Conservation (phyloP, 1,140 invertebrate genomes). For the Cyclina sinensis region DNA sequence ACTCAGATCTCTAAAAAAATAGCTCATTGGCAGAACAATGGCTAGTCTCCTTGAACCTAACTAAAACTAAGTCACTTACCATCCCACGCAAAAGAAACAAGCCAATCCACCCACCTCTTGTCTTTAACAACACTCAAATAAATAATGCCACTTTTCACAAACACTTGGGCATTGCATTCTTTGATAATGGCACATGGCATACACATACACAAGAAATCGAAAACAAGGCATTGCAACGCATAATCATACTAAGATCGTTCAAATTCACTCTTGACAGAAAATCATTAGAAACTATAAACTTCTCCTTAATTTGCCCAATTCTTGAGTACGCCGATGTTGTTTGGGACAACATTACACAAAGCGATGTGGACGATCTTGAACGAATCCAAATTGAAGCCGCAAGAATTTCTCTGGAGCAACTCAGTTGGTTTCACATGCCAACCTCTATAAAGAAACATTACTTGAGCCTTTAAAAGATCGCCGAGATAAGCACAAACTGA, state of each 20-base stretch:
- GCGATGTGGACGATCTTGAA: constrained; percentile 12
- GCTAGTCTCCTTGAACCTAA: constrained; percentile 43
- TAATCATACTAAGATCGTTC: too few relatives aligned
- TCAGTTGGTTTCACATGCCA: not conserved
- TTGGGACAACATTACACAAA: too few relatives aligned
- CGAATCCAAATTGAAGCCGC: constrained; percentile 1
- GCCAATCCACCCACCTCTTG: not conserved
- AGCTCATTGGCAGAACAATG: constrained; percentile 1
- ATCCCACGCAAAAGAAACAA: constrained; percentile 2
- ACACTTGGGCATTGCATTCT: too few relatives aligned
- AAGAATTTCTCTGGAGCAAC: too few relatives aligned
- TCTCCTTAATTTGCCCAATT: constrained; percentile 10
- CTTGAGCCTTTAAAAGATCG: not conserved
- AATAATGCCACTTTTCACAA: too few relatives aligned
- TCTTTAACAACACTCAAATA: too few relatives aligned
- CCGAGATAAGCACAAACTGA: not conserved
- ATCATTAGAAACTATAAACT: constrained; percentile 29
- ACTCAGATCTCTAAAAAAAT: constrained; percentile 15
- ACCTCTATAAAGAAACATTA: not conserved
- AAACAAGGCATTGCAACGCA: constrained; percentile 15
- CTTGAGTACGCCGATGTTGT: too few relatives aligned
- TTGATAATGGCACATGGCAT: too few relatives aligned
- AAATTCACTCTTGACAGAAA: too few relatives aligned
- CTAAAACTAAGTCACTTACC: constrained; percentile 27
- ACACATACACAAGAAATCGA: constrained; percentile 32